A percentile compares a stretch with the other conserved stretches of the same genome.
phyloP scores from a whole-genome alignment of 2,888 invertebrate genomes.

The Caenorhabditis afra region DNA sequence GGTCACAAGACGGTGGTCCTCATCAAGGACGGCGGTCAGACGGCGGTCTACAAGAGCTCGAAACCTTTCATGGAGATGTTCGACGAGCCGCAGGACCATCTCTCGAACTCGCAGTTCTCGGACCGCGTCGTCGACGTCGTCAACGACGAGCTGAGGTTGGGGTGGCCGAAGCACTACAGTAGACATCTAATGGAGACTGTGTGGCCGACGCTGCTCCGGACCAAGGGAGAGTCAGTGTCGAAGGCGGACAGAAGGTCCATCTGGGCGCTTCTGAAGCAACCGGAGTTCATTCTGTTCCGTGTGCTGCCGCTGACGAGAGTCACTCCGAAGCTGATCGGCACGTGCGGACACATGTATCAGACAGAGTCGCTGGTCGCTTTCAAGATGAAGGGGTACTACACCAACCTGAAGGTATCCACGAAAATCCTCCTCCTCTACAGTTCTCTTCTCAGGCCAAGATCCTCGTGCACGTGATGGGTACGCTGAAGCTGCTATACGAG shows the following conservation, averaged over 20 bases:
- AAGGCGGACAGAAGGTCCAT: slow-evolving; percentile 74
- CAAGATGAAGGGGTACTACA: slow-evolving; percentile 80
- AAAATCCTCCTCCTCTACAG: not conserved
- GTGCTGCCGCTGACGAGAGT: slow-evolving; percentile 77
- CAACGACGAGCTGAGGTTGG: slow-evolving; percentile 75
- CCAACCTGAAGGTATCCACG: slow-evolving; percentile 74
- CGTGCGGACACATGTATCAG: slow-evolving; percentile 82
- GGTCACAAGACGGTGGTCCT: slow-evolving; percentile 74
- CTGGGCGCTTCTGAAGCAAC: slow-evolving; percentile 79
- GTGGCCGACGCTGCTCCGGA: slow-evolving; percentile 74
- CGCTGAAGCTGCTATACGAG: slow-evolving; percentile 80
- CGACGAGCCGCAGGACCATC: slow-evolving; percentile 62
- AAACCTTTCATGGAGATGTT: slow-evolving; percentile 70
- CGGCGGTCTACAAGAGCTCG: slow-evolving; percentile 76
- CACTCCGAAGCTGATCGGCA: slow-evolving; percentile 80
- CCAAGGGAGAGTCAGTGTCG: slow-evolving; percentile 65
- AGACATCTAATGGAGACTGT: slow-evolving; percentile 76
- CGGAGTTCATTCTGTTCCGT: slow-evolving; percentile 77
- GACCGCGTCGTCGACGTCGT: slow-evolving; percentile 75
- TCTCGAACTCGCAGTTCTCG: slow-evolving; percentile 71
- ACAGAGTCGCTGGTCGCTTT: slow-evolving; percentile 81
- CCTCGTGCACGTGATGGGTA: slow-evolving; percentile 81
- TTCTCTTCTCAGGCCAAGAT: slow-evolving; percentile 77
- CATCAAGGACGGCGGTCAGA: slow-evolving; percentile 75
- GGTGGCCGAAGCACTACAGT: slow-evolving; percentile 76